These are phyloP conservation scores for Caenorhabditis inopinata DNA, from an alignment of 1,140 invertebrate species.

Conservation along the genomic window DNA sequence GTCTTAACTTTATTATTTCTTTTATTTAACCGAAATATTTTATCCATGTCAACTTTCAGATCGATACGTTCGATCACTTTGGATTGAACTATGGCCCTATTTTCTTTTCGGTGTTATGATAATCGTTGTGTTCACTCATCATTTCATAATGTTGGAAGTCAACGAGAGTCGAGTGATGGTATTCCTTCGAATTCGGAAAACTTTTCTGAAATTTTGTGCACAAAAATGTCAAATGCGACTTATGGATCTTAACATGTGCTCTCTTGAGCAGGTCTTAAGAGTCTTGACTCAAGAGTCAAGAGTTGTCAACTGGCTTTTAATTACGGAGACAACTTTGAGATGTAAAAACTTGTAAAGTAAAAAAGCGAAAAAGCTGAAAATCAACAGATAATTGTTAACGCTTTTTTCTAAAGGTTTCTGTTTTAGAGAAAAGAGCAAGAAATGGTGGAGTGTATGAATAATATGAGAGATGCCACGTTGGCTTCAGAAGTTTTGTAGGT, in stretches of 20 bases:
- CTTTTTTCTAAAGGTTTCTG: too few relatives aligned
- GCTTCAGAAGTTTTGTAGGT: background rate
- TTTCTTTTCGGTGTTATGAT: background rate
- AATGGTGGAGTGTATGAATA: background rate
- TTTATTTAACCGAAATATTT: background rate
- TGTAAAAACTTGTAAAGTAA: too few relatives aligned
- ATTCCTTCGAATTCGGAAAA: too few relatives aligned
- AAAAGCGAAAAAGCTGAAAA: too few relatives aligned
- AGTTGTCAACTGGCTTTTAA: too few relatives aligned
- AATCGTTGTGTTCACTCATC: background rate
- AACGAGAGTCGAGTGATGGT: background rate
- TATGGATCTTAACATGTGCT: too few relatives aligned
- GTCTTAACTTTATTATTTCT: background rate
- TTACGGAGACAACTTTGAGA: too few relatives aligned
- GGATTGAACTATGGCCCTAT: background rate
- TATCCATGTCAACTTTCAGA: background rate
- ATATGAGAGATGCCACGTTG: background rate
- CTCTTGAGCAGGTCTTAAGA: too few relatives aligned
- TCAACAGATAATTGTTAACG: too few relatives aligned
- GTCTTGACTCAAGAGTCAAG: too few relatives aligned
- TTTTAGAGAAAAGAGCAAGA: conserved; percentile 3
- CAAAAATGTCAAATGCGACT: too few relatives aligned
- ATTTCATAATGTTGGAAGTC: conserved; percentile 15
- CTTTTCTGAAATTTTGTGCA: too few relatives aligned
- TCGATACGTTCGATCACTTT: background rate